Conservation (phyloP, 2,113 vertebrate species). For the Seriola rivoliana region DNA sequence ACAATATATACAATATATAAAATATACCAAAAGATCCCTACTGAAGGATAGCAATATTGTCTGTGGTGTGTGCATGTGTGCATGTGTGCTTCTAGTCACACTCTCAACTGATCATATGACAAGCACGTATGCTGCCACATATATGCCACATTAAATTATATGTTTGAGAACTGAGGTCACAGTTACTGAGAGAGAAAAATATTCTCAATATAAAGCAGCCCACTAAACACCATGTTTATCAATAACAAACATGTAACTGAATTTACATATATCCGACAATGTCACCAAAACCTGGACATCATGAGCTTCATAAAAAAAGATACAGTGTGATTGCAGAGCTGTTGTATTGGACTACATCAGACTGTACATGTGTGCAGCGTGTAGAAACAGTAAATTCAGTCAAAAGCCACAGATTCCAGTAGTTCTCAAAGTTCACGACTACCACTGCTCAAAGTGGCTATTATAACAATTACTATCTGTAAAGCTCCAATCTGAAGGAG, state of each 20-base stretch:
- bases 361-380: neutral
- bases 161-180: no score
- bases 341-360: neutral
- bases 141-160: no score
- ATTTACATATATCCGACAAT: neutral
- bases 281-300: neutral
- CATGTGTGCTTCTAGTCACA: no score
- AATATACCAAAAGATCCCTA: neutral
- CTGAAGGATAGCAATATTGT: neutral
- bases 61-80: neutral
- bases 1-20: no score
- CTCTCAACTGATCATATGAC: no score
- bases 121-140: no score
- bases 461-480: constrained; percentile 46
- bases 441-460: constrained; percentile 45
- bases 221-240: no score
- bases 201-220: neutral
- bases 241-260: neutral
- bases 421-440: constrained; percentile 11
- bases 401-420: neutral
- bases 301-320: neutral
- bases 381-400: neutral
- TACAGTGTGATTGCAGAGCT: neutral
- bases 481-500: constrained; percentile 39
- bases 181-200: neutral